phyloP scores from a whole-genome alignment of 2,113 vertebrate species.

The Ptyas mucosa region DNA sequence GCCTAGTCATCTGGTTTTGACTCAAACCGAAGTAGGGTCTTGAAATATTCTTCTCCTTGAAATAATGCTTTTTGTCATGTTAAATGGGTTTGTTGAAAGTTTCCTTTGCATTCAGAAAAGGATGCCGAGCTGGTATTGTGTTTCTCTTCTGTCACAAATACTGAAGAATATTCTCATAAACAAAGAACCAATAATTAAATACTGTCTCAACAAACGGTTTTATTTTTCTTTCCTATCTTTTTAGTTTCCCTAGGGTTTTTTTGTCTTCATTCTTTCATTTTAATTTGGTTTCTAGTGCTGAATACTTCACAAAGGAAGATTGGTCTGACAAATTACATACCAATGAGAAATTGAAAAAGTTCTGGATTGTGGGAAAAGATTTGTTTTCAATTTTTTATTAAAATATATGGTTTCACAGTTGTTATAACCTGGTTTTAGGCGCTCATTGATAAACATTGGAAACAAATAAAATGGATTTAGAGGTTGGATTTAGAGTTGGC shows the following conservation, averaged over 20 bases:
- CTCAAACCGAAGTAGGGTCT: not conserved
- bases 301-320: slow-evolving; percentile 54
- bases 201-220: slow-evolving; percentile 29
- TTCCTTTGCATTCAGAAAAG: slow-evolving; percentile 11
- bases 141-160: slow-evolving; percentile 2
- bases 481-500: slow-evolving; percentile 45
- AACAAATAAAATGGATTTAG: slow-evolving; percentile 8
- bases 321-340: slow-evolving; percentile 34
- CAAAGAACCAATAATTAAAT: not conserved
- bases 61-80: not conserved
- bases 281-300: slow-evolving; percentile 35
- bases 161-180: slow-evolving; percentile 17
- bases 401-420: slow-evolving; percentile 16
- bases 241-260: slow-evolving; percentile 31
- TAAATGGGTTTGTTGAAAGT: not conserved
- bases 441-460: slow-evolving; percentile 37
- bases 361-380: slow-evolving; percentile 28
- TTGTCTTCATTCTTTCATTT: slow-evolving; percentile 43
- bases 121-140: not conserved
- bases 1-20: not conserved
- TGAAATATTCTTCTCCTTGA: not conserved
- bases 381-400: slow-evolving; percentile 46
- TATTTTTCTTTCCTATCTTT: slow-evolving; percentile 25
- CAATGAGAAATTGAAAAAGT: slow-evolving; percentile 46
- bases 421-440: not conserved